Conservation (phyloP, 1,140 invertebrate genomes). For the Hyphantria cunea region DNA sequence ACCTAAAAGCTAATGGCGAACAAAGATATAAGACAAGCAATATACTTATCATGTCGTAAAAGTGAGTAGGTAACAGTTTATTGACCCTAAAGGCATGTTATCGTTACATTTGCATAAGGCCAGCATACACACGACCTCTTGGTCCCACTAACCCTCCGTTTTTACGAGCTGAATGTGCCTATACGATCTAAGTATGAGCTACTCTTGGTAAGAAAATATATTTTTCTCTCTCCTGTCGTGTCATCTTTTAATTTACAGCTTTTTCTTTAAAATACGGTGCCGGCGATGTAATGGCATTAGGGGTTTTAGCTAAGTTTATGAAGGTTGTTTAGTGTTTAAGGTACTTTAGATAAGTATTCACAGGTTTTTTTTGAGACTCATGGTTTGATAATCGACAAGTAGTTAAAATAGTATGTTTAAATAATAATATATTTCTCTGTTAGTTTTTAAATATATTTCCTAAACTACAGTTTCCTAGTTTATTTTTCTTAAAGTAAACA, state of each 20-base stretch:
- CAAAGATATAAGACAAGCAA: slow-evolving; percentile 59
- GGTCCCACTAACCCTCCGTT: slow-evolving; percentile 56
- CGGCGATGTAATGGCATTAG: no score
- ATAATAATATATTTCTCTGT: no score
- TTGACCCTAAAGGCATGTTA: slow-evolving; percentile 74
- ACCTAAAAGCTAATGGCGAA: slow-evolving; percentile 50
- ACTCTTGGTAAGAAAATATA: slow-evolving; percentile 28
- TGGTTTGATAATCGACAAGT: no score
- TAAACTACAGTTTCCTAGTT: no score
- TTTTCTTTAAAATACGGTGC: no score
- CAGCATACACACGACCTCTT: slow-evolving; percentile 51
- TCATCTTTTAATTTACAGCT: slow-evolving; percentile 11
- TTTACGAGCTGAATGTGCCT: slow-evolving; percentile 57
- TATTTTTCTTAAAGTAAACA: no score
- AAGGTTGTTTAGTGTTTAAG: no score
- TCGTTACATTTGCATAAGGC: slow-evolving; percentile 74
- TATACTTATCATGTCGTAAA: slow-evolving; percentile 76
- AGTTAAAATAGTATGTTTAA: no score
- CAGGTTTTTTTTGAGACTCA: no score
- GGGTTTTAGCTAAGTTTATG: no score
- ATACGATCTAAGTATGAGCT: slow-evolving; percentile 38
- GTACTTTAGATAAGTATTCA: no score
- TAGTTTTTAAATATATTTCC: no score
- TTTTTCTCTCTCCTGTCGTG: slow-evolving; percentile 16
- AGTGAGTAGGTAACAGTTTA: slow-evolving; percentile 72